These are phyloP conservation scores for Buathra laborator DNA, from an alignment of 2,888 invertebrate species.

Conservation along the genomic window DNA sequence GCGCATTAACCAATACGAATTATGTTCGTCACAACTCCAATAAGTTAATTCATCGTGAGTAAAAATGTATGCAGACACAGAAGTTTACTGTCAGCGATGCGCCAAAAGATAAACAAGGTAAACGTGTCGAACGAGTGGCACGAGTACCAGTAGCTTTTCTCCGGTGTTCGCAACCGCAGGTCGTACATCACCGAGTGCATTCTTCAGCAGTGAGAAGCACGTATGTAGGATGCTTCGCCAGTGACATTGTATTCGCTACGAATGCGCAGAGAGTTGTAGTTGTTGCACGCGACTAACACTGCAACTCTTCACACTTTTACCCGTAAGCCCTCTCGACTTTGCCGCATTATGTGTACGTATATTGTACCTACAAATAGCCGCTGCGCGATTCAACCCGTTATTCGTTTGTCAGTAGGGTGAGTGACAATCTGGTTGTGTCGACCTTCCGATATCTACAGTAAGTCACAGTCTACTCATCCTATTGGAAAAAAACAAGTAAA, in stretches of 20 bases:
- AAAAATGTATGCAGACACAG: not conserved
- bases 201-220: constrained; percentile 51
- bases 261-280: constrained; percentile 6
- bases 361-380: constrained; percentile 39
- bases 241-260: not conserved
- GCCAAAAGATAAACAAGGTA: constrained; percentile 32
- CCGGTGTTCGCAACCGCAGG: constrained; percentile 15
- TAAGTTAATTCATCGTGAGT: not conserved
- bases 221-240: not conserved
- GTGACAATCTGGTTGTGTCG: constrained; percentile 19
- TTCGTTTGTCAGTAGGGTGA: constrained; percentile 17
- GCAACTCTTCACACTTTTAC: constrained; percentile 44
- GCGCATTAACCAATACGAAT: too few relatives aligned
- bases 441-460: constrained; percentile 29
- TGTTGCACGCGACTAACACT: constrained; percentile 56
- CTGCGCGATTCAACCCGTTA: constrained; percentile 23
- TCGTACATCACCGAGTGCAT: constrained; percentile 53
- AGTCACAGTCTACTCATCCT: too few relatives aligned
- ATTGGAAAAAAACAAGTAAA: too few relatives aligned
- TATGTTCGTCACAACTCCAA: too few relatives aligned
- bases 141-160: constrained; percentile 5
- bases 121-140: constrained; percentile 18
- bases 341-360: constrained; percentile 44
- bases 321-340: constrained; percentile 33
- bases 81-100: constrained; percentile 6